Evolutionary conservation across 2,888 invertebrate genomes (phyloP).

Genomic region (Drosophila tripunctata): DNA sequence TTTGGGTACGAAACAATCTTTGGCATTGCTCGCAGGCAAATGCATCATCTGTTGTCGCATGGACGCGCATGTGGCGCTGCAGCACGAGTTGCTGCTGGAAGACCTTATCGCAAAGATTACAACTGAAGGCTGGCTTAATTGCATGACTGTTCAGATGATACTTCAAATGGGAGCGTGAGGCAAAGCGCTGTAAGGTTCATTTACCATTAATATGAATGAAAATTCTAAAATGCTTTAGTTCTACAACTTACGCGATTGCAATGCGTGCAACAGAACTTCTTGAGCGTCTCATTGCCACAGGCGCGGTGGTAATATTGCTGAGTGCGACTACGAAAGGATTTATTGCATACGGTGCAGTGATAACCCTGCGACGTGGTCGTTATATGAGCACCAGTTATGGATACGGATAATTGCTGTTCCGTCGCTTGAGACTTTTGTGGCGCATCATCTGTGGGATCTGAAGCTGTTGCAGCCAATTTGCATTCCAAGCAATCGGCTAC

Average conservation of each 20-base stretch:
- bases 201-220: no score
- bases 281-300: conserved; percentile 85
- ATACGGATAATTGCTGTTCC: conserved; percentile 44
- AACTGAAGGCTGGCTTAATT: conserved; percentile 41
- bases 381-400: conserved; percentile 58
- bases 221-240: neutral
- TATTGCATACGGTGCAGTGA: conserved; percentile 88
- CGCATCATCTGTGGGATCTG: neutral
- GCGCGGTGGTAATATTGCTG: conserved; percentile 88
- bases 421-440: neutral
- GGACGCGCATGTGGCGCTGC: conserved; percentile 88
- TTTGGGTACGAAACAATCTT: conserved; percentile 86
- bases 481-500: conserved; percentile 86
- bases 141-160: conserved; percentile 87
- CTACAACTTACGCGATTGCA: conserved; percentile 79
- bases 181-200: no score
- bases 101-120: conserved; percentile 86
- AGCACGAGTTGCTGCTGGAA: conserved; percentile 90
- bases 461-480: conserved; percentile 14
- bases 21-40: conserved; percentile 86
- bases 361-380: conserved; percentile 59
- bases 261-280: conserved; percentile 85
- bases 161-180: conserved; percentile 89
- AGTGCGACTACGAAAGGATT: conserved; percentile 88
- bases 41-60: conserved; percentile 85